Conservation (phyloP, 92 coral and sea anemone species). For the Pocillopora grandis region DNA sequence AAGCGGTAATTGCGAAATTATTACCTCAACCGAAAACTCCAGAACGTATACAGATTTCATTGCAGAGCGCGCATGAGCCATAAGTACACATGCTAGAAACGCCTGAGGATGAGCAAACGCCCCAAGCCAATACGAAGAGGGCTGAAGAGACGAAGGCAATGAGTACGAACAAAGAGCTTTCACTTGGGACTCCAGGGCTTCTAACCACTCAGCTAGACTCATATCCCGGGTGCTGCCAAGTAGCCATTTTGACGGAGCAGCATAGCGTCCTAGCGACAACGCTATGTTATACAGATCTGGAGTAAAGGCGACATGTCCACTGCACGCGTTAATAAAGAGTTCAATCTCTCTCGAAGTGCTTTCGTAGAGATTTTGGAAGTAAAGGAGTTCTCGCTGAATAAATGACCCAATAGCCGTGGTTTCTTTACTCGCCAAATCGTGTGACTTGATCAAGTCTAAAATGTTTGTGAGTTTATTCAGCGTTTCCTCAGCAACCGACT, state of each 20-base stretch:
- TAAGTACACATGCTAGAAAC: slow-evolving; percentile 70
- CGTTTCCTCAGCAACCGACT: slow-evolving; percentile 27
- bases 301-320: slow-evolving; percentile 60
- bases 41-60: slow-evolving; percentile 66
- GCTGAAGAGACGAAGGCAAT: slow-evolving; percentile 35
- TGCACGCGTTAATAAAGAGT: slow-evolving; percentile 56
- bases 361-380: slow-evolving; percentile 28
- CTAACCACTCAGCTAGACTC: slow-evolving; percentile 53
- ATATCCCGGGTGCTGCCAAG: slow-evolving; percentile 11
- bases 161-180: slow-evolving; percentile 43
- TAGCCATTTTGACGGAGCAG: slow-evolving; percentile 57
- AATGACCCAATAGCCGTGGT: slow-evolving; percentile 49
- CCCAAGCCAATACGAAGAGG: slow-evolving; percentile 49
- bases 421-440: slow-evolving; percentile 22
- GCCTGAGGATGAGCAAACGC: slow-evolving; percentile 78
- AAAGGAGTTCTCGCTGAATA: slow-evolving; percentile 55
- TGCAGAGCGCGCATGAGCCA: slow-evolving; percentile 60
- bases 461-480: slow-evolving; percentile 12
- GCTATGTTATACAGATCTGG: slow-evolving; percentile 55
- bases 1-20: not conserved
- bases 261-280: slow-evolving; percentile 38
- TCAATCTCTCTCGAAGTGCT: slow-evolving; percentile 33
- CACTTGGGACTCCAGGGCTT: slow-evolving; percentile 22
- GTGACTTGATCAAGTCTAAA: not conserved
- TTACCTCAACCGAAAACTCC: slow-evolving; percentile 71